Evolutionary conservation across 2,113 vertebrate species (phyloP), one percentile per base, ranked within the genome.

Genomic region (Hemiscyllium ocellatum): DNA sequence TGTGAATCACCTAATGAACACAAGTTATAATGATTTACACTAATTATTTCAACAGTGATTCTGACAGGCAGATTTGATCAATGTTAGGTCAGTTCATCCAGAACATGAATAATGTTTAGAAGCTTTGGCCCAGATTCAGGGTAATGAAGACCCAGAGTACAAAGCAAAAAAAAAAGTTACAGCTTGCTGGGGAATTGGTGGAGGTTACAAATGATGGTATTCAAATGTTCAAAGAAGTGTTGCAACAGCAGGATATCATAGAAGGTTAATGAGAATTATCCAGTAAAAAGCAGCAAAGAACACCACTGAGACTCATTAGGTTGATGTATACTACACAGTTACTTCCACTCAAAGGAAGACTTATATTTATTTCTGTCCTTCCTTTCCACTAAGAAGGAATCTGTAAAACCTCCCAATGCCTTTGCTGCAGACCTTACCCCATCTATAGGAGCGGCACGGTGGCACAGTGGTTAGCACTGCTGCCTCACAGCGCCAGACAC

Each of bases 1-100:
- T 1, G 26, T 91, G 87, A 33, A n/a, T 15, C 52, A 90, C 29
- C 52, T 90, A 89, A 89, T n/a, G 56, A 91, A 65, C 65, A 91
- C 29, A 91, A 91, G 56, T 65, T 19, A 17, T 65, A 90, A 90
- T 61, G 65, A 91, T 91, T 47, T 61, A 65, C 52, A 33, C 37
- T 61, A 65, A 91, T 91, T 91, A 91, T 33, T 91, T 91, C 26
- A 61, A n/a, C 56, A 33, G 13, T 91, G 87, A 91, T 91, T 91
- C 56, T 13, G 17, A 91, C 29, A 65, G 52, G 56, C 87, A 91
- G 87, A 13, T 61, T 91, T 91, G 29, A 91, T 91, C 15, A 91
- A 65, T 5, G 13, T 61, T 7, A 61, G 65, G 29, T 47, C 15
- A 83, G 17, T 42, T 10, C 87, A 91, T 19, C 17, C 52, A 65